phyloP scores from a whole-genome alignment of 1,140 invertebrate genomes.

The Leptinotarsa texana region DNA sequence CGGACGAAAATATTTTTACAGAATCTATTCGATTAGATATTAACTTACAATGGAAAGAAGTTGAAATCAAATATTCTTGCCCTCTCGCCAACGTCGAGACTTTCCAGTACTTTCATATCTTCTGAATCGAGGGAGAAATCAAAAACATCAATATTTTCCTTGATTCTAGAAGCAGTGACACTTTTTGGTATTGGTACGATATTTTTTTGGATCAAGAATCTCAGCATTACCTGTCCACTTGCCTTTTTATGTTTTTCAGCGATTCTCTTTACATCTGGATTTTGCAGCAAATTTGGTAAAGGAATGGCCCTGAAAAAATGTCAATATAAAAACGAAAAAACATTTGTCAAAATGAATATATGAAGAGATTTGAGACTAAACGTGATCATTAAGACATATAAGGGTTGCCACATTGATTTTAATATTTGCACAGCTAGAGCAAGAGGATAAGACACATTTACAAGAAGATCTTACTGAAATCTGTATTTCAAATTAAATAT shows the following conservation, averaged over 20 bases:
- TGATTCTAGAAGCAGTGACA: constrained; percentile 70
- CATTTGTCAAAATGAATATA: no score
- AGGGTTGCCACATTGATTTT: no score
- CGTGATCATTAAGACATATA: no score
- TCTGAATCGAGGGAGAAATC: constrained; percentile 63
- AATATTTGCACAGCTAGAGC: no score
- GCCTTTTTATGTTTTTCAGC: constrained; percentile 71
- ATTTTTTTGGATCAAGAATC: constrained; percentile 75
- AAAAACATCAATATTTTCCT: constrained; percentile 67
- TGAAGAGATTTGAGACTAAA: no score
- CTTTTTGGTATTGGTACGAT: constrained; percentile 85
- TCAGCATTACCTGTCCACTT: constrained; percentile 77
- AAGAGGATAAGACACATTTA: no score
- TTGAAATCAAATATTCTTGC: constrained; percentile 70
- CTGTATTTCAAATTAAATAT: no score
- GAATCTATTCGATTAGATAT: neutral
- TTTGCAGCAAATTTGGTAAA: constrained; percentile 70
- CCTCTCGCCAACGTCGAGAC: constrained; percentile 66
- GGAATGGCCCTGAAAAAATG: neutral
- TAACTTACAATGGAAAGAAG: constrained; percentile 56
- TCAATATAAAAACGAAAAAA: no score
- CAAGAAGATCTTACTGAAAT: no score
- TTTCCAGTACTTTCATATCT: constrained; percentile 61
- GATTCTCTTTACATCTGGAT: constrained; percentile 70
- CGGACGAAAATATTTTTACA: neutral